Base-by-base conservation (phyloP, 2,113 vertebrate species). In the Cyprinodon brontotheroides region DNA sequence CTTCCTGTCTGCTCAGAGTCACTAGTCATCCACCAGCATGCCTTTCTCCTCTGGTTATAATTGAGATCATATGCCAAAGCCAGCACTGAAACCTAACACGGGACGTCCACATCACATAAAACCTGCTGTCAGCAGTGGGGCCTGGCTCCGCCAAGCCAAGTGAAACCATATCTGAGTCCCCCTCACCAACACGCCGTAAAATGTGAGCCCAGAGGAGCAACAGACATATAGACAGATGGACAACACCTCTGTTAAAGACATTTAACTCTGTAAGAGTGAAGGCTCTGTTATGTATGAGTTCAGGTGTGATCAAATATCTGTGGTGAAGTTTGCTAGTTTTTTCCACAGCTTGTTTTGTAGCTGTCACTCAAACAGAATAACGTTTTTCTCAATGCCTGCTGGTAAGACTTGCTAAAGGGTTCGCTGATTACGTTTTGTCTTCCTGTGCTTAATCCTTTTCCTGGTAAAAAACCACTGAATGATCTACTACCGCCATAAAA, bases 31-130 rank as follows among this genome's bases (percentile, higher is more conserved):
- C 86, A 82, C 85, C 87, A 76, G 86, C 91, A 83, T 85, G 78
- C 83, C 68, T 86, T 92, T 79, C 86, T 92, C 72, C 87, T 91
- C 80, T 84, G 79, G 83, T 90, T 85, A 89, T 94, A 94, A 94
- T 94, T 92, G 88, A 91, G 92, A 94, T 94, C 93, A 93, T 89
- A 94, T 94, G 93, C 92, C 89, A 85, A 89, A 91, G 88, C 86
- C 87, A 75, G 90, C 69, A 15, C 89, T 92, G 93, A 90, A 94
- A 93, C 89, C 86, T 80, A 89, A 92, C 91, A 92, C 89, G 81
- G 86, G 91, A 91, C 89, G 65, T 92, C 90, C 87, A 93, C 93
- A 93, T 93, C 90, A 92, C 93, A 92, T 94, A 91, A 92, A 93
- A 92, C 79, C 91, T 90, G 91, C 91, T 91, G 92, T 89, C 92